phyloP scores from a whole-genome alignment of 2,888 invertebrate genomes.

The Tetragnatha montana region DNA sequence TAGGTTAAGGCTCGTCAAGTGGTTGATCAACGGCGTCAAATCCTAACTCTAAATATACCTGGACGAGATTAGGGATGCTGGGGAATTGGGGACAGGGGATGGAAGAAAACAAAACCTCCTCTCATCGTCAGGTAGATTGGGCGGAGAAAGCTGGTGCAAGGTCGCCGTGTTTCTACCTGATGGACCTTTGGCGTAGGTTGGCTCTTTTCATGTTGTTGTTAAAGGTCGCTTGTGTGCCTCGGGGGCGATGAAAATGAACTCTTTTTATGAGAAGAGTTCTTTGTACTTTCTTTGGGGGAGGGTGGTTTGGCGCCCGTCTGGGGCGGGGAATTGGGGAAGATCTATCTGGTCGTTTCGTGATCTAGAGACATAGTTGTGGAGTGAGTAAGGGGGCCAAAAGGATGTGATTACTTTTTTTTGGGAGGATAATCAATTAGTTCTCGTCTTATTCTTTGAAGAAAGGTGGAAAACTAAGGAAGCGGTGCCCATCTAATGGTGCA shows the following conservation, averaged over 20 bases:
- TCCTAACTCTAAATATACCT: slow-evolving; percentile 34
- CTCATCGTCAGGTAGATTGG: not conserved
- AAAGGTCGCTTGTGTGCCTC: slow-evolving; percentile 30
- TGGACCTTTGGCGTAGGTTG: not conserved
- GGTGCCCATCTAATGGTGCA: no score
- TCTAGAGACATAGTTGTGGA: not conserved
- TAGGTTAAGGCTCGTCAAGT: slow-evolving; percentile 36
- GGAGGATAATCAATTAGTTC: no score
- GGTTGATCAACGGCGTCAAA: slow-evolving; percentile 19
- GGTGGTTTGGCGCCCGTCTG: slow-evolving; percentile 4
- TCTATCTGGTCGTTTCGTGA: not conserved
- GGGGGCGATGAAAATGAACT: slow-evolving; percentile 6
- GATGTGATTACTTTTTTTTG: not conserved
- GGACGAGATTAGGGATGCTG: slow-evolving; percentile 6
- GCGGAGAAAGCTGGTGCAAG: slow-evolving; percentile 57
- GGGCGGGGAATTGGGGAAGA: not conserved
- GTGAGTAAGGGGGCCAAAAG: not conserved
- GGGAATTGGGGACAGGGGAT: slow-evolving; percentile 39
- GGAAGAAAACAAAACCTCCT: slow-evolving; percentile 20
- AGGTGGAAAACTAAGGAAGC: no score
- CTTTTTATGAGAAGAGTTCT: not conserved
- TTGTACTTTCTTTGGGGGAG: slow-evolving; percentile 13
- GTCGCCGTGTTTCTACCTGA: slow-evolving; percentile 14
- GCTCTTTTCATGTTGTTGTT: slow-evolving; percentile 43
- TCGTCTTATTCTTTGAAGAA: no score